Percentiles rank a stretch among this genome's conserved stretches.
Conservation (phyloP, 2,797 vertebrate species). For the Rhynchonycteris naso region DNA sequence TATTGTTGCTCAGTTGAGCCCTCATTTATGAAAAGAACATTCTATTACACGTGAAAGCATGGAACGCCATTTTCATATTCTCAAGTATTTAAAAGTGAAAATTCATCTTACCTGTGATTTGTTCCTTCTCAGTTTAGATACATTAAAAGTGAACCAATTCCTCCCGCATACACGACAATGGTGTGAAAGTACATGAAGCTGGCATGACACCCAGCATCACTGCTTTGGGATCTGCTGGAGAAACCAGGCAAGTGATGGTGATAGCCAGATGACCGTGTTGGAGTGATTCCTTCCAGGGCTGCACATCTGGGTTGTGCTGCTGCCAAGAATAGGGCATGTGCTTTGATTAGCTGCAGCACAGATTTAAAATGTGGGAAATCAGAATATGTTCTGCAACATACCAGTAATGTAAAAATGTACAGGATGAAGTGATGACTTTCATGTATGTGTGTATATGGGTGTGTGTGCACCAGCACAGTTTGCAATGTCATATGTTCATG, state of each 20-base stretch:
- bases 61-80: background rate
- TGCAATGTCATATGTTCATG: background rate
- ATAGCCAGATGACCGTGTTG: conserved; percentile 71
- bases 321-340: conserved; percentile 65
- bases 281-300: conserved; percentile 73
- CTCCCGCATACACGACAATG: conserved; percentile 50
- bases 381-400: background rate
- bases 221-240: conserved; percentile 68
- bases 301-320: conserved; percentile 78
- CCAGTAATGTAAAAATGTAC: background rate
- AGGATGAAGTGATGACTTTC: background rate
- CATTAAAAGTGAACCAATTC: conserved; percentile 17
- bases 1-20: background rate
- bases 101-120: background rate
- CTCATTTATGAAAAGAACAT: background rate
- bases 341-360: conserved; percentile 22
- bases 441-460: background rate
- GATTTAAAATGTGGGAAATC: conserved; percentile 22
- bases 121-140: conserved; percentile 65
- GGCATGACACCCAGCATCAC: conserved; percentile 40
- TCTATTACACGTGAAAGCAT: background rate
- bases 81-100: background rate
- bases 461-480: background rate
- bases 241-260: conserved; percentile 73
- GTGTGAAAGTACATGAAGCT: conserved; percentile 72